A percentile compares a stretch with the other conserved stretches of the same genome.
Conservation (phyloP, 2,113 vertebrate species). For the Hirundichthys speculiger region DNA sequence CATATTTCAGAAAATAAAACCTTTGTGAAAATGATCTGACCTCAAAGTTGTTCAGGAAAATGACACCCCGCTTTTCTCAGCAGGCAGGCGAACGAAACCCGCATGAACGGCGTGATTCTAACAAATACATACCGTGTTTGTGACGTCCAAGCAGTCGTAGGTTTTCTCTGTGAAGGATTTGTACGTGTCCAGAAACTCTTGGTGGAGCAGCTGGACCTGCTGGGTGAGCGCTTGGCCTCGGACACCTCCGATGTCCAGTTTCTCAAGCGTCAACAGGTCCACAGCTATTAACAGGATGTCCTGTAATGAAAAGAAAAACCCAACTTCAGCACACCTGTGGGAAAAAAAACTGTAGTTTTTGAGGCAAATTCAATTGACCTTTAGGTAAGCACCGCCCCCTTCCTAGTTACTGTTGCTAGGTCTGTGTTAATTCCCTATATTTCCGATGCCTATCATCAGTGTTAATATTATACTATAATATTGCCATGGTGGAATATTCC, state of each 20-base stretch:
- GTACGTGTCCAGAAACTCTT: constrained; percentile 84
- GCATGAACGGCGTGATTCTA: not conserved
- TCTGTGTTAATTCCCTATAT: too few species aligned
- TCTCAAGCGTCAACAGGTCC: constrained; percentile 89
- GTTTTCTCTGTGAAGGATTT: constrained; percentile 82
- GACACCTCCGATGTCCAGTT: constrained; percentile 88
- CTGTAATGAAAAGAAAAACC: constrained; percentile 64
- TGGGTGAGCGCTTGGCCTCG: constrained; percentile 84
- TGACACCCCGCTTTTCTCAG: not conserved
- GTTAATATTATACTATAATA: too few species aligned
- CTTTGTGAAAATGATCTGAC: constrained; percentile 15
- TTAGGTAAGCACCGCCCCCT: too few species aligned
- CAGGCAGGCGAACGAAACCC: not conserved
- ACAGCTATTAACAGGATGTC: constrained; percentile 82
- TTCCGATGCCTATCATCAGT: too few species aligned
- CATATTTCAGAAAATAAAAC: constrained; percentile 6
- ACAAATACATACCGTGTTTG: constrained; percentile 75
- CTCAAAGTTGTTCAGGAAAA: not conserved
- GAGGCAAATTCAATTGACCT: too few species aligned
- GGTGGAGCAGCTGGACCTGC: constrained; percentile 81
- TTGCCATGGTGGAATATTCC: too few species aligned
- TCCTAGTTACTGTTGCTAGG: too few species aligned
- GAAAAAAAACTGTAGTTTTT: too few species aligned
- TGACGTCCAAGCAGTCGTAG: constrained; percentile 84
- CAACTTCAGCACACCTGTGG: not conserved